Evolutionary conservation across 30 jellyfish, hydroid and myxozoan species (phyloP), one percentile per base, ranked within the genome.

Genomic region (Cassiopea xamachana): DNA sequence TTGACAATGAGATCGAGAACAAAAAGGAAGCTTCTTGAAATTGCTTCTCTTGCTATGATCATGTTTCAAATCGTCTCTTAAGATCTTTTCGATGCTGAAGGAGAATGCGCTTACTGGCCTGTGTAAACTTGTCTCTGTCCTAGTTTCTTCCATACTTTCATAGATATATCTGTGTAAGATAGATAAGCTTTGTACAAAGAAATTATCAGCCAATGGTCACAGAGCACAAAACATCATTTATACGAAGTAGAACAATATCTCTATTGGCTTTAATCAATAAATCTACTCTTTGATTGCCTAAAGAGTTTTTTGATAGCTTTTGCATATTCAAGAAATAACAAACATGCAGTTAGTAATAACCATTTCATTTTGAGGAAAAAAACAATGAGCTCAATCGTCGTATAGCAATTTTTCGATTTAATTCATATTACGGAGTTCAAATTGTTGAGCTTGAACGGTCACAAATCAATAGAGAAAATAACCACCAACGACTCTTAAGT

Each of bases 51-150:
- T 64, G 15, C 45, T 19, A 44, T 84, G 46, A 17, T 14, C 78
- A 1, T 83, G 78, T 16, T 73, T 68, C 18, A 19, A 69, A 14
- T 58, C 77, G 60, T 78, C 90, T 55, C 74, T 71, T 64, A 88
- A 55, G 74, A 88, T 88, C 18, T 69, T 72, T 27, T 88, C 95
- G 48, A 88, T 88, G 91, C 95, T 88, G 77, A 88, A 88, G 43
- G 95, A 88, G 61, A 75, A 88, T 13, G 90, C 47, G 48, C 58
- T 67, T 68, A 27, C 68, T 46, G 60, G 69, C 4, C 17, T 74
- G 77, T 46, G 16, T 84, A 55, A 13, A 74, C 50, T 39, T 86
- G 62, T 73, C 64, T 50, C 76, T 14, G 77, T 7, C 48, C 77
- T 49, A 39, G 60, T 44, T 51, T 84, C 85, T 39, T 19, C 76